These are phyloP conservation scores for Drosophila ogumai DNA, from an alignment of 1,140 invertebrate genomes.

Conservation along the genomic window DNA sequence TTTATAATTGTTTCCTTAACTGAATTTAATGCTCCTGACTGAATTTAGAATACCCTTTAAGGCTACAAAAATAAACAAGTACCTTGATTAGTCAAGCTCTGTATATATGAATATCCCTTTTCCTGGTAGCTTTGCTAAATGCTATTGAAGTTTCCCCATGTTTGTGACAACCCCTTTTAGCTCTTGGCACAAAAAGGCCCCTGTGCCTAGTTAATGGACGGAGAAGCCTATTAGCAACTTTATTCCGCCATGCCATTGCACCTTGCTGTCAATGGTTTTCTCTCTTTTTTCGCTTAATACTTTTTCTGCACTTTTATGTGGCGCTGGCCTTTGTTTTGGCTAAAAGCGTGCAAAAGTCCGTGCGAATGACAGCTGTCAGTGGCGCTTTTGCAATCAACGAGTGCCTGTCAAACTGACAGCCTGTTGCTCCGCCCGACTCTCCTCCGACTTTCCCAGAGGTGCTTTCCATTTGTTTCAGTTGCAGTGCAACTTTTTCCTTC, in stretches of 20 bases:
- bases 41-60: too few species aligned
- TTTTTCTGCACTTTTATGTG: constrained; percentile 30
- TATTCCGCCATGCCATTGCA: constrained; percentile 40
- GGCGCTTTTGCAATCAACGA: constrained; percentile 65
- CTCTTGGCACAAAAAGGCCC: constrained; percentile 3
- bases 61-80: neutral
- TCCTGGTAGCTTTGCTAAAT: neutral
- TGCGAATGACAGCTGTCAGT: constrained; percentile 78
- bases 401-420: constrained; percentile 70
- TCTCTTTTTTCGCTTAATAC: constrained; percentile 1
- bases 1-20: too few species aligned
- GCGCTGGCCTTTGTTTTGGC: constrained; percentile 14
- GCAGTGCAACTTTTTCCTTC: constrained; percentile 39
- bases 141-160: constrained; percentile 9
- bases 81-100: neutral
- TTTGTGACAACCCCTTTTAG: constrained; percentile 21
- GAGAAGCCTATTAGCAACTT: constrained; percentile 47
- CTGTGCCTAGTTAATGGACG: constrained; percentile 35
- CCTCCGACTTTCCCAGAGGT: constrained; percentile 2
- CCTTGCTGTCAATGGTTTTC: constrained; percentile 27
- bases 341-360: constrained; percentile 33
- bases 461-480: constrained; percentile 25
- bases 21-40: too few species aligned
- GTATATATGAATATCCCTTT: neutral
- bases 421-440: constrained; percentile 57